phyloP scores from a whole-genome alignment of 1,140 invertebrate species.

The Coelopa frigida region DNA sequence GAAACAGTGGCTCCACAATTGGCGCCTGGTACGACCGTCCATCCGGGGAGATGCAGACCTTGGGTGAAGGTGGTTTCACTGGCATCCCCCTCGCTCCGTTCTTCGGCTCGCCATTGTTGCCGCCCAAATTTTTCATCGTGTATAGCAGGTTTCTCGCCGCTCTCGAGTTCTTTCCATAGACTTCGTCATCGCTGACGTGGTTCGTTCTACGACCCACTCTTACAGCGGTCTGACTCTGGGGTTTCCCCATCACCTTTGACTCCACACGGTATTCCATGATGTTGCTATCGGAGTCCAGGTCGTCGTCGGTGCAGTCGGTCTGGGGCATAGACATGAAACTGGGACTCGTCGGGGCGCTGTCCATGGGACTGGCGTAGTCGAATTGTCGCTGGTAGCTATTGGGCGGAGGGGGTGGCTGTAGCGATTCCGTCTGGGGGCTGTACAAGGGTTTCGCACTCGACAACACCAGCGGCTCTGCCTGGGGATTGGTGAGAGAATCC shows the following conservation, averaged over 20 bases:
- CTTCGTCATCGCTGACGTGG: conserved; percentile 37
- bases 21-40: conserved; percentile 37
- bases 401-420: neutral
- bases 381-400: conserved; percentile 10
- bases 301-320: conserved; percentile 39
- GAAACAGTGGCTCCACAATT: conserved; percentile 36
- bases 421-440: conserved; percentile 5
- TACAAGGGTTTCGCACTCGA: conserved; percentile 34
- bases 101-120: conserved; percentile 4
- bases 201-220: conserved; percentile 25
- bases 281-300: conserved; percentile 32
- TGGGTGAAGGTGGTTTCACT: conserved; percentile 20
- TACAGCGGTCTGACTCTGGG: conserved; percentile 54
- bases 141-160: conserved; percentile 32
- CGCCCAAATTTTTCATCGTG: conserved; percentile 34
- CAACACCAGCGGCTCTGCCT: conserved; percentile 29
- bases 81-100: too few species aligned
- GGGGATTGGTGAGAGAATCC: conserved; percentile 32
- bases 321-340: conserved; percentile 25
- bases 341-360: conserved; percentile 27
- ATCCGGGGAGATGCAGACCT: conserved; percentile 30
- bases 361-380: conserved; percentile 27
- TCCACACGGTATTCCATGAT: conserved; percentile 52
- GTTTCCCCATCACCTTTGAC: conserved; percentile 58
- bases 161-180: conserved; percentile 34